phyloP scores from a whole-genome alignment of 2,113 vertebrate genomes.

The Gadus chalcogrammus region DNA sequence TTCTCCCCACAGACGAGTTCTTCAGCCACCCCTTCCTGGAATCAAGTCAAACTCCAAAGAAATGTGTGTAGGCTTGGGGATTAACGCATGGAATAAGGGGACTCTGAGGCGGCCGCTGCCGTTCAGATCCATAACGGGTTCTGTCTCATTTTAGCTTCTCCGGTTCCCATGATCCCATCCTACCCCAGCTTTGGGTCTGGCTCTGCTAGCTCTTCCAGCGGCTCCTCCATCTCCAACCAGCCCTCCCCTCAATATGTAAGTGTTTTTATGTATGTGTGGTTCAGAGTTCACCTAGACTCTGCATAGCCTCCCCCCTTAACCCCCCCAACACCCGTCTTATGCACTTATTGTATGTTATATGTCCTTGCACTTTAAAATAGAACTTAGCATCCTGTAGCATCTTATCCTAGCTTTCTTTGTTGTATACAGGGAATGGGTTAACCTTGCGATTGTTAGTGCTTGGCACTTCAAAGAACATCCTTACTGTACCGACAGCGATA shows the following conservation, averaged over 20 bases:
- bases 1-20: constrained; percentile 81
- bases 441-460: too few relatives aligned
- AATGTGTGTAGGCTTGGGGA: constrained; percentile 76
- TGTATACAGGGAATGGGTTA: too few relatives aligned
- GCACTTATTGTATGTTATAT: too few relatives aligned
- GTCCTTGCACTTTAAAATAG: too few relatives aligned
- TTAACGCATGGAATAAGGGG: background rate
- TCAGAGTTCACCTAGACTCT: too few relatives aligned
- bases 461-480: too few relatives aligned
- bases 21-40: constrained; percentile 93
- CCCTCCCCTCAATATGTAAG: constrained; percentile 85
- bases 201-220: constrained; percentile 86
- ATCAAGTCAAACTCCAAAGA: constrained; percentile 80
- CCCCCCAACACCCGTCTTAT: too few relatives aligned
- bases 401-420: too few relatives aligned
- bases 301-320: too few relatives aligned
- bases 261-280: too few relatives aligned
- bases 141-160: constrained; percentile 72
- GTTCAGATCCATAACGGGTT: constrained; percentile 2
- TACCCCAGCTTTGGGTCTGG: constrained; percentile 83
- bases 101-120: background rate
- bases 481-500: too few relatives aligned
- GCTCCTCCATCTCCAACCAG: constrained; percentile 87
- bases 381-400: too few relatives aligned
- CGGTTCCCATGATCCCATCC: constrained; percentile 76